Evolutionary conservation across 2,797 vertebrate genomes (phyloP), one percentile per base, ranked within the genome.

Genomic region (Girardinus metallicus): DNA sequence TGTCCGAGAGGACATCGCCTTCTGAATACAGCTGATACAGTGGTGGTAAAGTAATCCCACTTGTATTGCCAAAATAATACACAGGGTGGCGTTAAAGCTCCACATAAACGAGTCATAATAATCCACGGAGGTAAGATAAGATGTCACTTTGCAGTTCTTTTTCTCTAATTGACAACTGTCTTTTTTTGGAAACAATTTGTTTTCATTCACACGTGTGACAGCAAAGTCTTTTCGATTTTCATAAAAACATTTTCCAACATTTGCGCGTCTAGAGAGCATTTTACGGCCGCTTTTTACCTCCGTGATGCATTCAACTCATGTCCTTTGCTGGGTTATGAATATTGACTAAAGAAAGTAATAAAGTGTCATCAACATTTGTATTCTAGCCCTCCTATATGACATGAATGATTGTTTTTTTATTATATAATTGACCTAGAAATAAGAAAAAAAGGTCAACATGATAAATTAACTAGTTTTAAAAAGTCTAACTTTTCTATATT

Each of bases 61-160:
- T 26, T 51, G 46, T 23, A 7, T 12, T 11, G 9, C 29, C 44
- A 23, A 13, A 1, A 34, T 66, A 7, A 21, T 75, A 70, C 91
- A 86, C 76, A 5, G 6, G 87, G 10, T 84, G 84, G 80, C 73
- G 83, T 79, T 31, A 12, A 34, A 68, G 39, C 2, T 11, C 26
- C 7, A 8, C 43, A 51, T 23, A 16, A 44, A 23, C 21, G 9
- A 8, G 36, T 41, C 36, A 41, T 5, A 41, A 41, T 68, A 41
- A 68, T 64, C 62, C 16, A 36, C 5, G 10, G 64, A 26, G 21
- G 64, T 41, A 41, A 68, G 5, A 68, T 9, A 26, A 39, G 4
- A 41, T 13, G 23, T 4, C 11, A 6, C 21, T 68, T 68, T 68
- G 10, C 3, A 31, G 5, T 29, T 34, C 13, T 29, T 16, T 66